phyloP scores from a whole-genome alignment of 1,140 invertebrate species.

The Amyelois transitella region DNA sequence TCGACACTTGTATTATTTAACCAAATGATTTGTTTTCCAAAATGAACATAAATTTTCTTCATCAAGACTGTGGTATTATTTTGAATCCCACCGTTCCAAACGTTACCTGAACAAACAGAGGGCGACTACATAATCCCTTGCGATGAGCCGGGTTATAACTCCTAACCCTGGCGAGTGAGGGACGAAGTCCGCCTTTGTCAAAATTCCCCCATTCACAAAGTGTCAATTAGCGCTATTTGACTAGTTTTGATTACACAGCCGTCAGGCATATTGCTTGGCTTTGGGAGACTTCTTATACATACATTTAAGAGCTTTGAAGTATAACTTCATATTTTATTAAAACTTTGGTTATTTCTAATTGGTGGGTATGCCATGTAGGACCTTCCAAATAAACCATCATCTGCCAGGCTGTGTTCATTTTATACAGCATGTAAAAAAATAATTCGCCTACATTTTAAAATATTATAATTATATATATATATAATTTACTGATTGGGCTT shows the following conservation, averaged over 20 bases:
- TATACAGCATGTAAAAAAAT: no score
- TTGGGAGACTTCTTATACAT: neutral
- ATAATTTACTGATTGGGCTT: no score
- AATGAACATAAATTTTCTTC: neutral
- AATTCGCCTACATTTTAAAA: no score
- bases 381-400: no score
- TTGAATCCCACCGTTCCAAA: neutral
- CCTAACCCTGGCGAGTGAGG: neutral
- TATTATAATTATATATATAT: no score
- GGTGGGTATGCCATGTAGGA: no score
- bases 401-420: no score
- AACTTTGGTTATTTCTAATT: no score
- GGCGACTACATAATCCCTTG: conserved; percentile 1
- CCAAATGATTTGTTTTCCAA: neutral
- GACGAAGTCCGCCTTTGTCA: conserved; percentile 6
- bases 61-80: neutral
- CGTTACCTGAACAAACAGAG: conserved; percentile 4
- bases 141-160: neutral
- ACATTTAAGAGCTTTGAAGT: no score
- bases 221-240: conserved; percentile 10
- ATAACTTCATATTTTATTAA: no score
- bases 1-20: no score
- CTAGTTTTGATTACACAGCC: conserved; percentile 5
- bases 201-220: conserved; percentile 7
- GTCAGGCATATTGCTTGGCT: no score